Conservation (phyloP, 2,888 invertebrate species). For the Polietes domitor region DNA sequence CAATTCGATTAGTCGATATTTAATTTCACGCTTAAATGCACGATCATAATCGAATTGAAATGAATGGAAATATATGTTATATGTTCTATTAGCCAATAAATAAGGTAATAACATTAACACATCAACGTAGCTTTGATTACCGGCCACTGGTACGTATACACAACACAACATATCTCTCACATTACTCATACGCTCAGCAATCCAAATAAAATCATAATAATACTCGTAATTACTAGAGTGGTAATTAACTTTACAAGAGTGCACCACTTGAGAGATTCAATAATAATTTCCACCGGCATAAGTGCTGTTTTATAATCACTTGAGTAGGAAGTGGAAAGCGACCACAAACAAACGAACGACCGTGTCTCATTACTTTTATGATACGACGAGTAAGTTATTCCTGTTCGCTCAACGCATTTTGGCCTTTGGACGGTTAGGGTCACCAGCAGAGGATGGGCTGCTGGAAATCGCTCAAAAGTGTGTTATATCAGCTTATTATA, state of each 20-base stretch:
- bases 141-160: neutral
- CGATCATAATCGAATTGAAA: no score
- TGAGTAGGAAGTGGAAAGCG: neutral
- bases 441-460: neutral
- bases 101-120: no score
- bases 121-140: no score
- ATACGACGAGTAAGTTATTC: no score
- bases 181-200: neutral
- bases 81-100: no score
- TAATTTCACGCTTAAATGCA: no score
- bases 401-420: neutral
- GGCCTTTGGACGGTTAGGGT: neutral
- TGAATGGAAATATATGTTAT: no score
- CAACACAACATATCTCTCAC: neutral
- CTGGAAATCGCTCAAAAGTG: neutral
- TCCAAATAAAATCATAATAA: neutral
- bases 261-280: neutral
- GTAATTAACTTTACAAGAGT: slow-evolving; percentile 20
- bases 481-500: neutral
- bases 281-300: neutral
- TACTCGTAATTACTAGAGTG: neutral
- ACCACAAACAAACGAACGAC: neutral
- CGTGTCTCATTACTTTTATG: neutral
- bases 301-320: slow-evolving; percentile 5
- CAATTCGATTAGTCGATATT: no score